Conservation (phyloP, 2,113 vertebrate genomes). For the Oncorhynchus nerka region DNA sequence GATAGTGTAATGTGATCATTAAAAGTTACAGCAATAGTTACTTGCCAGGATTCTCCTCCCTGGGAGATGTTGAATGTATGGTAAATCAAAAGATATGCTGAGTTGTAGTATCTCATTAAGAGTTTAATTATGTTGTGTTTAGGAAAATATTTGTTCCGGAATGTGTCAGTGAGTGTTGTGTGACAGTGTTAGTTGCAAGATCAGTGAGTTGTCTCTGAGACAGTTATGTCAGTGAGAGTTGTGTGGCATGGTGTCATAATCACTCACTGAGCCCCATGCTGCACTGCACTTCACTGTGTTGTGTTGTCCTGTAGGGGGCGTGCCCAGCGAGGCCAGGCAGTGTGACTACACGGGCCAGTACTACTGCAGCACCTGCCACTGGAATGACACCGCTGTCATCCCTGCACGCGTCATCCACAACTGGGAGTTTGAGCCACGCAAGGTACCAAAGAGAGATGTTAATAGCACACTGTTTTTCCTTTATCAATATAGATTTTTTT, state of each 20-base stretch:
- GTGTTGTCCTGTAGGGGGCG: conserved; percentile 74
- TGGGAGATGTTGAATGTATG: too few species aligned
- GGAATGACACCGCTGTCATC: conserved; percentile 90
- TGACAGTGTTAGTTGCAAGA: too few species aligned
- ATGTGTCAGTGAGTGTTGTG: too few species aligned
- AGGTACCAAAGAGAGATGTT: conserved; percentile 68
- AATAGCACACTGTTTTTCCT: too few species aligned
- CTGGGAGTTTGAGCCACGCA: conserved; percentile 95
- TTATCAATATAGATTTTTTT: too few species aligned
- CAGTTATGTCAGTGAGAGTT: neutral
- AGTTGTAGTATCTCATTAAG: too few species aligned
- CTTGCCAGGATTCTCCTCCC: too few species aligned
- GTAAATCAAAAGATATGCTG: too few species aligned
- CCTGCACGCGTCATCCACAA: conserved; percentile 95
- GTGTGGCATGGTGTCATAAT: neutral
- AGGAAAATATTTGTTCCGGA: too few species aligned
- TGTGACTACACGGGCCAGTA: conserved; percentile 97
- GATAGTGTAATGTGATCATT: neutral
- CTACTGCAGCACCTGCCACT: conserved; percentile 96
- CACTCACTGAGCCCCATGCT: neutral
- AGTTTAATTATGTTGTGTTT: too few species aligned
- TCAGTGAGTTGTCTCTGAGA: neutral
- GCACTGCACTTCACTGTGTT: neutral
- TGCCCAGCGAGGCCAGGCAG: conserved; percentile 90
- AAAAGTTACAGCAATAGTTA: too few species aligned